Base-by-base conservation (phyloP, 2,113 vertebrate species). In the Rana temporaria region DNA sequence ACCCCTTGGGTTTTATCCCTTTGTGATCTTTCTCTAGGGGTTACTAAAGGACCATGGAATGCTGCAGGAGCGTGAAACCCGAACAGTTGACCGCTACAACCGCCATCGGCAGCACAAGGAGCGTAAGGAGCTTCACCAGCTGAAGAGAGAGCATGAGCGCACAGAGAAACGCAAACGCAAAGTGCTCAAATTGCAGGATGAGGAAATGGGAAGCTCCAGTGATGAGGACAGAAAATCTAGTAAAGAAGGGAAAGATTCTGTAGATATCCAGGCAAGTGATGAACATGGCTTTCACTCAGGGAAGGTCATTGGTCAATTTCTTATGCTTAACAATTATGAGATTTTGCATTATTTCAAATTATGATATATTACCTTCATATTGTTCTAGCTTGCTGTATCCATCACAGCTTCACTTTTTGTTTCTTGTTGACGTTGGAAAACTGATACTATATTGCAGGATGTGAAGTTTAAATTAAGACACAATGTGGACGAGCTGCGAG, bases 401-500 rank as follows among this genome's bases (percentile, higher is more conserved):
- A 12, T 48, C 7, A 38, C 5, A 1, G 34, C 7, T 38, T 38
- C 34, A 38, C 9, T 2, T 42, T 42, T 48, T 48, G 34, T 48
- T 11, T 48, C 42, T 48, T 48, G 42, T 48, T 48, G 42, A 48
- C 12, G 3, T 48, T 48, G 12, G 42, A 11, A 48, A 48, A 14
- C 1, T 8, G 42, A 48, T 48, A 48, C 1, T 24, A 4, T 53
- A 26, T 57, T 67, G 69, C 85, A 98, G 97, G 97, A 98, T 0
- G 94, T 99, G 82, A 97, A 97, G 87, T 98, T 98, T 84, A 95
- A 98, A 86, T 90, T 98, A 57, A 93, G 96, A 0, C 97, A 98
- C 86, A 88, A 96, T 67, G 84, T 98, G 79, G 89, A 89, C 0
- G 93, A 96, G 89, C 94, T 98, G 24, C 94, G 92, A 85, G 95